A percentile compares a stretch with the other conserved stretches of the same genome.
Conservation (phyloP, 2,797 vertebrate genomes). For the Tenualosa ilisha region DNA sequence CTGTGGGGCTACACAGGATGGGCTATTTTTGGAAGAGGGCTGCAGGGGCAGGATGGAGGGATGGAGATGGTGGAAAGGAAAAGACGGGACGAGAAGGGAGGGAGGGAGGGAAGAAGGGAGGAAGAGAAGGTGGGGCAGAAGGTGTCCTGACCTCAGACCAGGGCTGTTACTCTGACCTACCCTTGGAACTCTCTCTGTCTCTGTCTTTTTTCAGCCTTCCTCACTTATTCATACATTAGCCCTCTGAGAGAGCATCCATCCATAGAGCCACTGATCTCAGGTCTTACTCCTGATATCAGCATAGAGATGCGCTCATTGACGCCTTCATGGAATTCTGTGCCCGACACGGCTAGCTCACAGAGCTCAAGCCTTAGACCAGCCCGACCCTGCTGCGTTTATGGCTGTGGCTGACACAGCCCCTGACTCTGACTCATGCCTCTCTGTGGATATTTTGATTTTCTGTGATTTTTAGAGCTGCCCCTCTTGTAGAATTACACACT, state of each 20-base stretch:
- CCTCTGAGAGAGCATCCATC: not conserved
- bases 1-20: not conserved
- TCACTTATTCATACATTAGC: not conserved
- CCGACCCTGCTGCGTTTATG: not conserved
- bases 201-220: not conserved
- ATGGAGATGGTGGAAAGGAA: not conserved
- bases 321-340: too few species aligned
- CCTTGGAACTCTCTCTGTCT: not conserved
- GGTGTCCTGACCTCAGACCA: not conserved
- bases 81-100: not conserved
- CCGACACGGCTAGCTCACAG: not conserved
- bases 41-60: not conserved
- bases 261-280: not conserved
- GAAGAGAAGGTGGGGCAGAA: not conserved
- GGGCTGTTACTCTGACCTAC: not conserved
- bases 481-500: not conserved
- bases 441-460: not conserved
- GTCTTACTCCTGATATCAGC: not conserved
- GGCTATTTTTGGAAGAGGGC: conserved; percentile 4
- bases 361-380: not conserved
- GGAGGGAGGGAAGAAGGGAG: not conserved
- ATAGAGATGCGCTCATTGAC: not conserved
- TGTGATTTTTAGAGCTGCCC: not conserved
- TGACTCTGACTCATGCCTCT: not conserved
- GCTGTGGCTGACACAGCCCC: not conserved